Percentiles rank a stretch among this genome's conserved stretches.
Conservation (phyloP, 2,888 invertebrate species). For the Nomada ferruginata region DNA sequence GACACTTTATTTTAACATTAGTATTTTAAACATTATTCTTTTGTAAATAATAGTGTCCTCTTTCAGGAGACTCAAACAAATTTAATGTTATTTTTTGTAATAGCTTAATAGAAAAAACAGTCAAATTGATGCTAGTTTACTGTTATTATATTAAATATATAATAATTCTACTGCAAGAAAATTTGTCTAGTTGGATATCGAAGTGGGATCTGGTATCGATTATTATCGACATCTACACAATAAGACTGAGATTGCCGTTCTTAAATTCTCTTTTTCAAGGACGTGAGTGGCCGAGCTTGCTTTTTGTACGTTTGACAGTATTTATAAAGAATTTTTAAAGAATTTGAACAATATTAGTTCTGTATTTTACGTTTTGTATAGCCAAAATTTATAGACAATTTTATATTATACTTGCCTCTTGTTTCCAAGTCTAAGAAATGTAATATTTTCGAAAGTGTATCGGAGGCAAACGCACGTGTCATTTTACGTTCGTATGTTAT, state of each 20-base stretch:
- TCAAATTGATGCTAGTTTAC: background rate
- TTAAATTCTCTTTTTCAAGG: constrained; percentile 45
- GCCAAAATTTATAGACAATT: background rate
- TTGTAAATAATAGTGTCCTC: background rate
- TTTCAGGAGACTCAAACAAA: background rate
- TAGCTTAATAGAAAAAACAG: background rate
- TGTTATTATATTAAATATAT: background rate
- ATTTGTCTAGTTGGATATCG: constrained; percentile 3
- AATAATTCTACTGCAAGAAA: background rate
- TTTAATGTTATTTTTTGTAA: background rate
- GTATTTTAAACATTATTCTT: background rate
- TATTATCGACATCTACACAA: constrained; percentile 15
- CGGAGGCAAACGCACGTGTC: constrained; percentile 37
- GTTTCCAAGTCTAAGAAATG: background rate
- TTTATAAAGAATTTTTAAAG: constrained; percentile 39
- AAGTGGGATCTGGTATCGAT: constrained; percentile 33
- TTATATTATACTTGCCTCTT: background rate
- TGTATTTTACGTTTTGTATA: background rate
- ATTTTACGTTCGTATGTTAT: background rate
- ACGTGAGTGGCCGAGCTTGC: constrained; percentile 19
- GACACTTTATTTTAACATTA: background rate
- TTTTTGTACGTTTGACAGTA: constrained; percentile 43
- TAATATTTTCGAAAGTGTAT: background rate
- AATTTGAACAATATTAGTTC: background rate
- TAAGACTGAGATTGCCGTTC: constrained; percentile 9